Conservation (phyloP, 1,140 invertebrate species). For the Drosophila jambulina region DNA sequence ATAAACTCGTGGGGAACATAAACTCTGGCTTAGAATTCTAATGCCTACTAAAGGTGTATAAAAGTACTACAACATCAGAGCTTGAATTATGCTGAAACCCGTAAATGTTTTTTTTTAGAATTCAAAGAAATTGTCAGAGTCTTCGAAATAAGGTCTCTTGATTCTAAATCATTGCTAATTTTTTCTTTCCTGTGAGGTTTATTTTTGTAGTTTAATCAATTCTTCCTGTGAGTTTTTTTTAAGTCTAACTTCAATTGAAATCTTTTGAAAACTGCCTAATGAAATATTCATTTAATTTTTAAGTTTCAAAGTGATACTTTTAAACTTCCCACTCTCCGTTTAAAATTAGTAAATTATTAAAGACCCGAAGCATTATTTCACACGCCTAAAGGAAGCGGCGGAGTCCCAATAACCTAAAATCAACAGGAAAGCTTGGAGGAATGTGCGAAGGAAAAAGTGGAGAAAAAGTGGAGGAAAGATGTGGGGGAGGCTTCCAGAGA, state of each 20-base stretch:
- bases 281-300: neutral
- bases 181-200: neutral
- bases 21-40: neutral
- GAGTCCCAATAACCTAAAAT: slow-evolving; percentile 32
- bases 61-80: accelerated
- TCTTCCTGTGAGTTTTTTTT: too few species aligned
- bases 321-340: neutral
- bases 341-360: slow-evolving; percentile 20
- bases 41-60: neutral
- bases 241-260: neutral
- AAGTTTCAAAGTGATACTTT: neutral
- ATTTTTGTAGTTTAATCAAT: too few species aligned
- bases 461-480: slow-evolving; percentile 4
- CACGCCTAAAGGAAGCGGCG: neutral
- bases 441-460: neutral
- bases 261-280: neutral
- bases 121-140: neutral
- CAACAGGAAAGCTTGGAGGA: slow-evolving; percentile 19
- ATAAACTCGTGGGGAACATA: neutral
- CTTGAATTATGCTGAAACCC: neutral
- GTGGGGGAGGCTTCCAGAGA: neutral
- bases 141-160: too few species aligned
- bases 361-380: slow-evolving; percentile 1
- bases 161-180: neutral
- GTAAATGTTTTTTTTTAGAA: neutral